phyloP scores from a whole-genome alignment of 2,888 invertebrate species.

The Dicranocentrus wangi region DNA sequence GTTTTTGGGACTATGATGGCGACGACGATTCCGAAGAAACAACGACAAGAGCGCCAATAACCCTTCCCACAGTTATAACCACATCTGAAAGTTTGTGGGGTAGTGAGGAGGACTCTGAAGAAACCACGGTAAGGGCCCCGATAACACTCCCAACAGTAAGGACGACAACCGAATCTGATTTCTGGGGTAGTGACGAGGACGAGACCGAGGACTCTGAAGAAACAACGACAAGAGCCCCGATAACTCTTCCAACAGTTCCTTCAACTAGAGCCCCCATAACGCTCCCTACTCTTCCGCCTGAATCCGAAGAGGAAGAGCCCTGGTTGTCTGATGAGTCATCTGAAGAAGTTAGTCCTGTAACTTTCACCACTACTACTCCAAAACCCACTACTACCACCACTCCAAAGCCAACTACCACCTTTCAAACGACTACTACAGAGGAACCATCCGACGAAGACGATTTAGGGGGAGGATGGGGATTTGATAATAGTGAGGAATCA shows the following conservation, averaged over 20 bases:
- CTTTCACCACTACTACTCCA: constrained; percentile 20
- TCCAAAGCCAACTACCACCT: constrained; percentile 25
- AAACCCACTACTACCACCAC: constrained; percentile 31
- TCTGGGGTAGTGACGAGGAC: neutral
- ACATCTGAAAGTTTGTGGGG: neutral
- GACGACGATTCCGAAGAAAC: constrained; percentile 36
- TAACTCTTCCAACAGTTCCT: neutral
- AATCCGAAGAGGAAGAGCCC: constrained; percentile 20
- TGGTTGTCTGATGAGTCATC: neutral
- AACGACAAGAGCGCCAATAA: constrained; percentile 11
- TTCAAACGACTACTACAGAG: constrained; percentile 9
- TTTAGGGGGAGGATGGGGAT: neutral
- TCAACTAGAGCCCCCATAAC: neutral
- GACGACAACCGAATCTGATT: neutral
- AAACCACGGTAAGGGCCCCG: constrained; percentile 4
- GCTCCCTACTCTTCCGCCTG: neutral
- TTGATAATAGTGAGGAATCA: too few species aligned
- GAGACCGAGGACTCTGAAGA: neutral
- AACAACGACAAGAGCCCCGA: constrained; percentile 18
- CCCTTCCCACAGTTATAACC: neutral
- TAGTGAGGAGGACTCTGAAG: neutral
- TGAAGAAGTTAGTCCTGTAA: constrained; percentile 21
- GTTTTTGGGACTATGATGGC: too few species aligned
- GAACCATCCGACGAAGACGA: constrained; percentile 5
- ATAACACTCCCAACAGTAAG: neutral